Evolutionary conservation across 2,113 vertebrate genomes (phyloP), one percentile per base, ranked within the genome.

Genomic region (Bufo bufo): DNA sequence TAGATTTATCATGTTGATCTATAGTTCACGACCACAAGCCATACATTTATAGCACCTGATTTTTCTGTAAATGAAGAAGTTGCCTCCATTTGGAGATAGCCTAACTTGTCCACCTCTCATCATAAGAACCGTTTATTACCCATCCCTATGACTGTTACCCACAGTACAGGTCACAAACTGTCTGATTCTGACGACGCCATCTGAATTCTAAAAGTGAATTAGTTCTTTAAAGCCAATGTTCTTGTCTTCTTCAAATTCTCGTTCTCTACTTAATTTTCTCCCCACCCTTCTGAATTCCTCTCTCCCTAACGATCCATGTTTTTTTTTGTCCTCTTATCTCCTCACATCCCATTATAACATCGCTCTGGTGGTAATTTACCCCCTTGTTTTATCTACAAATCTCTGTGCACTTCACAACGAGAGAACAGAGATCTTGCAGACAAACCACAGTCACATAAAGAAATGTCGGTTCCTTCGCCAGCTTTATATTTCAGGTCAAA

Each of bases 401-500:
- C n/a, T 54, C 54, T 56, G n/a, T 14, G 77, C 54, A 43, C 54
- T 72, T 74, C 52, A 50, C 82, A 72, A n/a, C 47, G 20, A 50
- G 45, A n/a, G 85, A 79, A 20, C 85, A 45, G 61, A 71, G 23
- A 50, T 79, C 75, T 54, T 9, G 17, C n/a, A 54, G 71, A 80
- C 56, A 82, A 82, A 87, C 58, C 23, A 59, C 49, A 63, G 50
- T 20, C 56, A 82, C 65, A 87, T 59, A 56, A 63, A 82, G 47
- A 82, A 54, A 54, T 88, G 54, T 82, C 66, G 50, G 78, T 82
- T 74, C 65, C 14, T 72, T 43, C 9, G 78, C 79, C 79, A 78
- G 79, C 52, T 81, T 72, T 47, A 61, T 82, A 49, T 82, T 72
- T 87, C 63, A 87, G 86, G 86, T 87, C 86, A 87, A 7, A 47